Evolutionary conservation across 2,888 invertebrate species (phyloP), one percentile per base, ranked within the genome.

Genomic region (Dolichomitus sp.): DNA sequence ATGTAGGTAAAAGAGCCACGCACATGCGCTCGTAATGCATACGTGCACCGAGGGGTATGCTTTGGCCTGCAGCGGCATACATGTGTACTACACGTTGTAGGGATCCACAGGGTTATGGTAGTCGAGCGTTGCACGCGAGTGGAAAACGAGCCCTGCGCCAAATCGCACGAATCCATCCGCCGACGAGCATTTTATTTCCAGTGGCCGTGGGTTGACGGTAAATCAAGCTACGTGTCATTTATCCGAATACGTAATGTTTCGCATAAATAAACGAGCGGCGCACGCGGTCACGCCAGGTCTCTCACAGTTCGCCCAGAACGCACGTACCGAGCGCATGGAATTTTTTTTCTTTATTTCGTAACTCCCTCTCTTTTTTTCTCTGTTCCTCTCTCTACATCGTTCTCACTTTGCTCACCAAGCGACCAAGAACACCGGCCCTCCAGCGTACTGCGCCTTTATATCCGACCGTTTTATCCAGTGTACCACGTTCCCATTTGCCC

Each of bases 151-250:
- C 68, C 42, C 27, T 54, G 61, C 66, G 54, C 72, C 68, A 88
- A 89, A 90, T 90, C 91, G 88, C 88, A 88, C 87, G 87, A 86
- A 88, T 89, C 90, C 89, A 88, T 91, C 89, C 90, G 89, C 86
- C 86, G 82, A 88, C 88, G 88, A 68, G 76, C 45, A 83, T 83
- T 83, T 83, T 80, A 76, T 83, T 82, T 61, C 70, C 69, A 57
- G 72, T 78, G 68, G 76, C 73, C 61, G 80, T 63, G 42, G 66
- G 59, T 84, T 82, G 87, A 87, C 89, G 88, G 91, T 92, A 90
- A 92, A 92, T 92, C 91, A 92, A 90, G 90, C 89, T 89, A 90
- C 91, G 91, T 92, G 91, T 92, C 92, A 92, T 91, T 92, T 92
- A 92, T 90, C 89, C 90, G 91, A 90, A 92, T 92, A 89, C 91